These are phyloP conservation scores for Drosophila nr. perissopoda DNA, from an alignment of 2,888 invertebrate species.

Conservation along the genomic window DNA sequence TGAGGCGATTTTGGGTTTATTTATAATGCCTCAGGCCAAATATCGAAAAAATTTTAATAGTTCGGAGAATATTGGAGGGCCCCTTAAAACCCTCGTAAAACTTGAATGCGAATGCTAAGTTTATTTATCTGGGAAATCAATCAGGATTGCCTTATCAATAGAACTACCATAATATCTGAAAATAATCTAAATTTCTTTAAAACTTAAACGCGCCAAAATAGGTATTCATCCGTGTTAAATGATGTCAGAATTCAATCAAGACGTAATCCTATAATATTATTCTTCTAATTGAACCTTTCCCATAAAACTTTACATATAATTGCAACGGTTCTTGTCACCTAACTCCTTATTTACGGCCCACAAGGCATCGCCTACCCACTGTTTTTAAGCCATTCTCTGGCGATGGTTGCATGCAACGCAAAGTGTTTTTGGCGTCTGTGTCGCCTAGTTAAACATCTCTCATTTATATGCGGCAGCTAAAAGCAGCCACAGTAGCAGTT, in stretches of 20 bases:
- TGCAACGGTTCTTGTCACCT: constrained; percentile 2
- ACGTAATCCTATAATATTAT: background rate
- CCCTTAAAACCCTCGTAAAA: no score
- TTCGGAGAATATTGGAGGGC: background rate
- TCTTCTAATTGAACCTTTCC: background rate
- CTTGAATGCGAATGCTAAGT: background rate
- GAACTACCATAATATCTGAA: background rate
- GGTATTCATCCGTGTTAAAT: background rate
- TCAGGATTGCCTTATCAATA: background rate
- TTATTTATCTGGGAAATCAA: background rate
- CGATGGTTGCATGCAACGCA: constrained; percentile 47
- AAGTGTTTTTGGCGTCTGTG: constrained; percentile 53
- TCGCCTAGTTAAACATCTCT: constrained; percentile 79
- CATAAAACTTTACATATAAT: background rate
- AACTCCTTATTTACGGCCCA: background rate
- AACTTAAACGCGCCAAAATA: background rate
- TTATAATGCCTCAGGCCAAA: constrained; percentile 3
- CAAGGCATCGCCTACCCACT: constrained; percentile 38
- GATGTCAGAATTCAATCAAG: background rate
- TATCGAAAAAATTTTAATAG: background rate
- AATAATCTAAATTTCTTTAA: background rate
- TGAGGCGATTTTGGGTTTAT: constrained; percentile 11
- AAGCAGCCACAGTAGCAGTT: constrained; percentile 68
- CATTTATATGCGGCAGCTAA: constrained; percentile 73
- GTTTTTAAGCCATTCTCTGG: background rate